Conservation (phyloP, 2,113 vertebrate species). For the Nibea albiflora region DNA sequence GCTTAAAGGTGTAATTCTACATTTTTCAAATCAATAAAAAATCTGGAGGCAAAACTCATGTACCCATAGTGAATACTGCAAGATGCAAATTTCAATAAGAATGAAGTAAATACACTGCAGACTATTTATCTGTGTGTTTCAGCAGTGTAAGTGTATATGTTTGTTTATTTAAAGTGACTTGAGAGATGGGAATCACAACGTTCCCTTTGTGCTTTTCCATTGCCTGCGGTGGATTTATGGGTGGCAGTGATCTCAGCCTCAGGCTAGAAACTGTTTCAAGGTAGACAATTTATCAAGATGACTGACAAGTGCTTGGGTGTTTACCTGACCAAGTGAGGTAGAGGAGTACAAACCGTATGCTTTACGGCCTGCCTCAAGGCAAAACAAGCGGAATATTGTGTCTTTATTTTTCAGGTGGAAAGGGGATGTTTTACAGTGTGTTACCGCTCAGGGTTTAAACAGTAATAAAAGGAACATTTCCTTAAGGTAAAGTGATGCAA, state of each 20-base stretch:
- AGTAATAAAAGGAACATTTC: background rate
- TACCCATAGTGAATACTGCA: background rate
- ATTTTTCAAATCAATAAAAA: background rate
- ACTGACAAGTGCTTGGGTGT: background rate
- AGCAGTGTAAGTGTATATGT: background rate
- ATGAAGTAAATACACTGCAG: background rate
- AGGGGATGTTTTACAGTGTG: background rate
- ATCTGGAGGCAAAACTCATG: background rate
- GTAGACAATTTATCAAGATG: background rate
- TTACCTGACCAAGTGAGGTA: background rate
- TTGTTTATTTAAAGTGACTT: background rate
- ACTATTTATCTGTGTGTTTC: background rate
- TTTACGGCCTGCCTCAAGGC: background rate
- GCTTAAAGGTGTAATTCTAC: background rate
- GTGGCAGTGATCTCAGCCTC: background rate
- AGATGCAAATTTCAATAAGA: background rate
- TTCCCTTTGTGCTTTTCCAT: background rate
- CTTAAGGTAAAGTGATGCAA: background rate
- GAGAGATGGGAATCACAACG: background rate
- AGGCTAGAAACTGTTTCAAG: background rate
- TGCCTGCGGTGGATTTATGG: constrained; percentile 8
- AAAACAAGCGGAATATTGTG: background rate
- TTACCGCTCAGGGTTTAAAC: background rate
- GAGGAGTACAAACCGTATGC: background rate
- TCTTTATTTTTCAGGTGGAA: background rate